Evolutionary conservation across 2,113 vertebrate genomes (phyloP).

Genomic region (Siniperca knerii): DNA sequence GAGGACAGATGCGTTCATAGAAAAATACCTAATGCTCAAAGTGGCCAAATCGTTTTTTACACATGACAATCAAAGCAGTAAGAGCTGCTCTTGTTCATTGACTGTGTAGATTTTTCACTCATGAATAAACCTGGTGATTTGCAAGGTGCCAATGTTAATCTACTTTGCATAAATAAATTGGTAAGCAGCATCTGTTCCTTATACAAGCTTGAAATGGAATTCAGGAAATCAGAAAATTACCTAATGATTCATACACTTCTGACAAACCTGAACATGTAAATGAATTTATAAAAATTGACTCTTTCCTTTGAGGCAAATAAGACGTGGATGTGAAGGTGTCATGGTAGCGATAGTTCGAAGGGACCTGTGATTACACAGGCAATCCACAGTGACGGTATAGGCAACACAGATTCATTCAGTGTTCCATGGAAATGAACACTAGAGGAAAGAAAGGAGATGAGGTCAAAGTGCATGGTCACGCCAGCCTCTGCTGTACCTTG

Average conservation of each 20-base stretch:
- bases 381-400: constrained; percentile 1
- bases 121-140: constrained; percentile 63
- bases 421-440: constrained; percentile 37
- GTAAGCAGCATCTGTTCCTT: constrained; percentile 60
- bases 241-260: constrained; percentile 44
- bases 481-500: neutral
- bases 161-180: constrained; percentile 75
- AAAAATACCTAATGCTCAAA: constrained; percentile 3
- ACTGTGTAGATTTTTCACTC: constrained; percentile 53
- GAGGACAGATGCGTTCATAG: constrained; percentile 8
- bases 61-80: constrained; percentile 33
- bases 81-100: constrained; percentile 41
- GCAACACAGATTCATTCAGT: constrained; percentile 7
- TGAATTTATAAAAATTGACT: constrained; percentile 12
- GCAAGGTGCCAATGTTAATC: constrained; percentile 72
- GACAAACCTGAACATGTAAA: constrained; percentile 43
- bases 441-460: constrained; percentile 5
- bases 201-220: constrained; percentile 35
- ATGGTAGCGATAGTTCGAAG: neutral
- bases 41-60: constrained; percentile 36
- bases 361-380: constrained; percentile 13
- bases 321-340: neutral
- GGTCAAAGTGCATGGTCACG: constrained; percentile 30
- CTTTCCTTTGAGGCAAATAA: constrained; percentile 16
- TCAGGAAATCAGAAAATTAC: constrained; percentile 55